Evolutionary conservation across 2,888 invertebrate genomes (phyloP).

Genomic region (Ochlodes sylvanus): DNA sequence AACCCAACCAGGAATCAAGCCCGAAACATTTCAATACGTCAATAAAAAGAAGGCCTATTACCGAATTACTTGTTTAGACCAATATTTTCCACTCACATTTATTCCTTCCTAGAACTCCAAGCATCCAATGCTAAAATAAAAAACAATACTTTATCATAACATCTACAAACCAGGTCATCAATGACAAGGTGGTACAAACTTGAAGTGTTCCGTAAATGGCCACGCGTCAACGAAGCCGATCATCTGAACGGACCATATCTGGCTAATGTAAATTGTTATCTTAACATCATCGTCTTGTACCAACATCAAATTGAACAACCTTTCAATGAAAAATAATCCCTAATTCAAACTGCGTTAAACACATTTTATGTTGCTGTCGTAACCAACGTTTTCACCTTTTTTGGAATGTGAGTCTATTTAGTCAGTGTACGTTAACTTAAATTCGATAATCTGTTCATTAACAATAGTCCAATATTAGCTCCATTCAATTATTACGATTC

Average conservation of each 20-base stretch:
- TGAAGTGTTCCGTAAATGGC: slow-evolving; percentile 58
- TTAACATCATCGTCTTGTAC: slow-evolving; percentile 53
- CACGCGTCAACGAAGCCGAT: slow-evolving; percentile 50
- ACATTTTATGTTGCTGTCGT: background rate
- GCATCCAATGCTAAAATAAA: slow-evolving; percentile 10
- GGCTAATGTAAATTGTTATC: slow-evolving; percentile 64
- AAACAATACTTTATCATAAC: slow-evolving; percentile 43
- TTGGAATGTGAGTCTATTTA: slow-evolving; percentile 18
- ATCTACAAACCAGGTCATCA: slow-evolving; percentile 59
- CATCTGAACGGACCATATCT: slow-evolving; percentile 46
- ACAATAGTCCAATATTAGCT: slow-evolving; percentile 57
- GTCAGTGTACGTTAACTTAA: slow-evolving; percentile 45
- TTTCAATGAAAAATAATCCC: slow-evolving; percentile 36
- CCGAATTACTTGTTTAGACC: no score
- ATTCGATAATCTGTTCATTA: slow-evolving; percentile 60
- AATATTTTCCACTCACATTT: background rate
- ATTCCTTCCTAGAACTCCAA: background rate
- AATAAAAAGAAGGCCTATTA: no score
- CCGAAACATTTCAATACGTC: no score
- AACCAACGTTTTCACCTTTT: slow-evolving; percentile 13
- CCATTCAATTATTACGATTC: slow-evolving; percentile 64
- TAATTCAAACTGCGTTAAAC: background rate
- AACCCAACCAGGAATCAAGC: no score
- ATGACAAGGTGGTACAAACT: slow-evolving; percentile 53
- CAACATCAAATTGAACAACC: slow-evolving; percentile 9